Conservation (phyloP, 2,797 vertebrate genomes). For the Podargus strigoides region DNA sequence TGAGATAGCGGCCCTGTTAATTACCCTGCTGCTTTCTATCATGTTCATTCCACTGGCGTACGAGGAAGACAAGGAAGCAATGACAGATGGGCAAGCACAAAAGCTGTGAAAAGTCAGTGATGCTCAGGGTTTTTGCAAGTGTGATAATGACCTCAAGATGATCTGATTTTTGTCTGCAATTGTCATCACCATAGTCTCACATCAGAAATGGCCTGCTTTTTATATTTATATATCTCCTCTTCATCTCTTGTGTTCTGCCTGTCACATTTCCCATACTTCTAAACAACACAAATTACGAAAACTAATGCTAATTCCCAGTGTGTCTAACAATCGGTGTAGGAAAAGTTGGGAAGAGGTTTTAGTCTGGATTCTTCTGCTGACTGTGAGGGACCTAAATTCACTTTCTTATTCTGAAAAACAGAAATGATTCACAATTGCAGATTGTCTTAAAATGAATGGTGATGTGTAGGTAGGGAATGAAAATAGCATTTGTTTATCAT, state of each 20-base stretch:
- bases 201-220: not conserved
- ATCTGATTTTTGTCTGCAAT: not conserved
- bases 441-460: not conserved
- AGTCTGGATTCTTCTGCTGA: not conserved
- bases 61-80: not conserved
- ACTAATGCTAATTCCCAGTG: not conserved
- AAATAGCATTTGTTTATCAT: not conserved
- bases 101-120: conserved; percentile 10
- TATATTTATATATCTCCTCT: not conserved
- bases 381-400: not conserved
- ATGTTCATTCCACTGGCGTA: not conserved
- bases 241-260: not conserved
- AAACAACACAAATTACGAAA: not conserved
- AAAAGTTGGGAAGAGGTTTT: not conserved
- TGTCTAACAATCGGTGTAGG: not conserved
- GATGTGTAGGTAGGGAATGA: not conserved
- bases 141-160: conserved; percentile 35
- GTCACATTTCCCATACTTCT: not conserved
- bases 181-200: not conserved
- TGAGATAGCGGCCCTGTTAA: not conserved
- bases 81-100: conserved; percentile 37
- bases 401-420: not conserved
- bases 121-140: not conserved
- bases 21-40: not conserved
- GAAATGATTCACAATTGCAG: not conserved